These are phyloP conservation scores for Forbesichthys papilliferus DNA, from an alignment of 2,113 vertebrate species.

Conservation along the genomic window DNA sequence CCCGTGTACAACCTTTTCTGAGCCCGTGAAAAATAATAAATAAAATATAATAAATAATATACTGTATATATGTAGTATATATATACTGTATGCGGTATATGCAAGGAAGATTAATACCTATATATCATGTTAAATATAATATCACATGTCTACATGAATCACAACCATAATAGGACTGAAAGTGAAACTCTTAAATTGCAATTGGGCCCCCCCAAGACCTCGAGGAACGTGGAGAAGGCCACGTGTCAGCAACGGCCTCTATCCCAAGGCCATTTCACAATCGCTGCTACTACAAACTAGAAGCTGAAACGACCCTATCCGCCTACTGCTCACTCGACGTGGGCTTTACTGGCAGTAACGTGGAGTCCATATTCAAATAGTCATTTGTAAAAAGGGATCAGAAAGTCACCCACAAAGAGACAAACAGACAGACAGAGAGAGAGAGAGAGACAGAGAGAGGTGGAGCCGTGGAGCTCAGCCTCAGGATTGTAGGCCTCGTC, in stretches of 20 bases:
- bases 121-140: too few relatives aligned
- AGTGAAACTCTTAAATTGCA: neutral
- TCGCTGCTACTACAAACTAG: neutral
- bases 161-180: too few relatives aligned
- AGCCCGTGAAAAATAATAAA: neutral
- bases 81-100: too few relatives aligned
- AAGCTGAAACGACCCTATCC: neutral
- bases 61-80: too few relatives aligned
- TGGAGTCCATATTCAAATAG: neutral
- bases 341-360: constrained; percentile 3
- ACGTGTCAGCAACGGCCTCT: constrained; percentile 61
- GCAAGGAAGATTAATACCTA: too few relatives aligned
- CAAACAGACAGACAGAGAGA: neutral
- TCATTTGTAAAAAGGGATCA: neutral
- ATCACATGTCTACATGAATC: too few relatives aligned
- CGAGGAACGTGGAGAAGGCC: constrained; percentile 47
- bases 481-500: constrained; percentile 65
- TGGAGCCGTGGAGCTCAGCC: constrained; percentile 42
- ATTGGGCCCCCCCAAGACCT: constrained; percentile 16
- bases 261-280: constrained; percentile 37
- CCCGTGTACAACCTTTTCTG: too few relatives aligned
- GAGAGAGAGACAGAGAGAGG: constrained; percentile 18
- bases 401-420: neutral
- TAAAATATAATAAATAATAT: neutral
- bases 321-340: neutral